A percentile compares a stretch with the other conserved stretches of the same genome.
Conservation (phyloP, 2,113 vertebrate genomes). For the Onychorhynchus coronatus region DNA sequence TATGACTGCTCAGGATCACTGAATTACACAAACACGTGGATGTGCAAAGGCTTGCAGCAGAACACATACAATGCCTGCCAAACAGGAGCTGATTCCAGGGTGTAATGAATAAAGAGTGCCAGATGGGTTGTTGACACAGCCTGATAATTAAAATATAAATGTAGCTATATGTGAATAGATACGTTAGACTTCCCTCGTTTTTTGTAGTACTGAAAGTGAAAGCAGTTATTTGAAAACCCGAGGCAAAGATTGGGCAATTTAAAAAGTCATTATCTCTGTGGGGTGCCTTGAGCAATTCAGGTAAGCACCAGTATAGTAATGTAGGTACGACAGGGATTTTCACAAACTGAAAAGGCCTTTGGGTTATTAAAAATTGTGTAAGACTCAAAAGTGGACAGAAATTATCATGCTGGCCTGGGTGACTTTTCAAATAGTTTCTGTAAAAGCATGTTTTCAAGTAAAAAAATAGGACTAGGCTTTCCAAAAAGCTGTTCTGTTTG, state of each 20-base stretch:
- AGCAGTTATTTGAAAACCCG: background rate
- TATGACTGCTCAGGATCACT: background rate
- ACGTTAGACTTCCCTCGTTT: background rate
- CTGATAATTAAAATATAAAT: background rate
- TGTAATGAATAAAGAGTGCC: background rate
- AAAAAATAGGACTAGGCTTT: background rate
- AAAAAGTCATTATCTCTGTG: background rate
- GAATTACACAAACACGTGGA: background rate
- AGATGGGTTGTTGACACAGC: background rate
- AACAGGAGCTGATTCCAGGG: background rate
- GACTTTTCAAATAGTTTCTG: background rate
- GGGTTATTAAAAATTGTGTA: background rate
- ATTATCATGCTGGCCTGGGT: background rate
- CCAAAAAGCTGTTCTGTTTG: background rate
- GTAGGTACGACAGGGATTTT: background rate
- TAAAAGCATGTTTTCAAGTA: background rate
- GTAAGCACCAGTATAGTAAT: background rate
- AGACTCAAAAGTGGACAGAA: background rate
- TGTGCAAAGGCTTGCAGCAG: background rate
- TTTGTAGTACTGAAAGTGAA: background rate
- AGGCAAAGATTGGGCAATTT: background rate
- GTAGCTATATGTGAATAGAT: background rate
- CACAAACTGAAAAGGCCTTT: background rate
- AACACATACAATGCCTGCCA: background rate
- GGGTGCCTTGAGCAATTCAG: background rate